A percentile compares a stretch with the other conserved stretches of the same genome.
Conservation (phyloP, 1,140 invertebrate genomes). For the Platyscapa corneri region DNA sequence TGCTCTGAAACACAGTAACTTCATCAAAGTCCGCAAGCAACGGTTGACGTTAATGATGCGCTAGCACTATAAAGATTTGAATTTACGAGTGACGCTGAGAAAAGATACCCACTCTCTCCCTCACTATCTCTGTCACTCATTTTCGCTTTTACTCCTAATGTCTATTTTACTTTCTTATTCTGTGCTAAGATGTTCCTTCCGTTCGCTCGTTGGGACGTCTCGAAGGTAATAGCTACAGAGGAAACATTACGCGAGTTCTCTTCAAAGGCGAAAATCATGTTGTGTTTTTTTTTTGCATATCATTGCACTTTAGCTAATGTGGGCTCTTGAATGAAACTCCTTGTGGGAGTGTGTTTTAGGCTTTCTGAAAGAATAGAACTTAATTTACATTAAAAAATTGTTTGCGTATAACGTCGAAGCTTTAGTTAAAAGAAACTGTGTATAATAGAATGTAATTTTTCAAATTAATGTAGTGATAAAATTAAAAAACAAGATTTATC, state of each 20-base stretch:
- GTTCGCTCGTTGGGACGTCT: background rate
- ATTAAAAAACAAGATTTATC: background rate
- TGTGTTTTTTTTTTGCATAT: background rate
- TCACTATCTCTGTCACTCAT: background rate
- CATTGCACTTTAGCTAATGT: background rate
- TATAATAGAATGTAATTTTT: background rate
- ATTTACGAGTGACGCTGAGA: background rate
- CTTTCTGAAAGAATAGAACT: background rate
- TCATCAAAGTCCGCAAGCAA: background rate
- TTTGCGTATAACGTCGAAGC: background rate
- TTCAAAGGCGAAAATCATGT: background rate
- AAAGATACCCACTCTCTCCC: background rate
- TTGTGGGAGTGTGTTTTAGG: background rate
- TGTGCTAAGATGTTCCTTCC: background rate
- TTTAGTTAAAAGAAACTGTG: background rate
- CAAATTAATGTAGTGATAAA: background rate
- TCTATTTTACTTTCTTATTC: background rate
- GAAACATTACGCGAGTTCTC: background rate
- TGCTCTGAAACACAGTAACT: background rate
- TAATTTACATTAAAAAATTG: background rate
- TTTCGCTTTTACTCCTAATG: too few species aligned
- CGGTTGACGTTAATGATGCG: background rate
- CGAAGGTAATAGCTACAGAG: background rate
- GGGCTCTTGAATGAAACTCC: background rate
- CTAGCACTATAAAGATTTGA: background rate